Conservation (phyloP, 2,888 invertebrate genomes). For the Megaustenia siamemsis region DNA sequence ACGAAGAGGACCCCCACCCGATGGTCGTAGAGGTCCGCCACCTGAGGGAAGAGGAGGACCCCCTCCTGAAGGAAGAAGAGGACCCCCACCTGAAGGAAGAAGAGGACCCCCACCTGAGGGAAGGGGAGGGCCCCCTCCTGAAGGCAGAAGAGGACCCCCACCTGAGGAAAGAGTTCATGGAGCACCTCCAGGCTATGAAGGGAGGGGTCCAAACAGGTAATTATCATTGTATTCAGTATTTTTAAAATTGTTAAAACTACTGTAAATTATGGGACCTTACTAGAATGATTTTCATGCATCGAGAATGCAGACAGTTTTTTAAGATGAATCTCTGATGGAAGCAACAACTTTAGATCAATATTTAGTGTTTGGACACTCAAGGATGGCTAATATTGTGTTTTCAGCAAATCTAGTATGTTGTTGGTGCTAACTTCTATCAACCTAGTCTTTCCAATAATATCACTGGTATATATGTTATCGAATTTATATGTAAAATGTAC, state of each 20-base stretch:
- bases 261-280: not conserved
- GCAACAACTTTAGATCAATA: too few relatives aligned
- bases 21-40: conserved; percentile 55
- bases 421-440: too few relatives aligned
- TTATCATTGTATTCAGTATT: not conserved
- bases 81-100: conserved; percentile 33
- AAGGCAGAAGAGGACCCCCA: conserved; percentile 30
- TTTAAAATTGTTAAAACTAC: not conserved
- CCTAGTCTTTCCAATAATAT: too few relatives aligned
- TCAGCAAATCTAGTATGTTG: too few relatives aligned
- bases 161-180: conserved; percentile 16
- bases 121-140: conserved; percentile 32
- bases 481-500: too few relatives aligned
- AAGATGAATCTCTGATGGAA: too few relatives aligned
- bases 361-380: too few relatives aligned
- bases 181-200: conserved; percentile 31
- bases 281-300: too few relatives aligned
- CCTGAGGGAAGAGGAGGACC: conserved; percentile 55
- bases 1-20: conserved; percentile 47
- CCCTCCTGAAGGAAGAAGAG: conserved; percentile 43
- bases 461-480: too few relatives aligned
- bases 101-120: conserved; percentile 46
- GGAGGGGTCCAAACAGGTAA: not conserved
- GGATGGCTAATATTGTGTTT: too few relatives aligned
- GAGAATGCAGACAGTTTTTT: too few relatives aligned